Evolutionary conservation across 92 coral and sea anemone species (phyloP).

Genomic region (Blastomussa wellsi): DNA sequence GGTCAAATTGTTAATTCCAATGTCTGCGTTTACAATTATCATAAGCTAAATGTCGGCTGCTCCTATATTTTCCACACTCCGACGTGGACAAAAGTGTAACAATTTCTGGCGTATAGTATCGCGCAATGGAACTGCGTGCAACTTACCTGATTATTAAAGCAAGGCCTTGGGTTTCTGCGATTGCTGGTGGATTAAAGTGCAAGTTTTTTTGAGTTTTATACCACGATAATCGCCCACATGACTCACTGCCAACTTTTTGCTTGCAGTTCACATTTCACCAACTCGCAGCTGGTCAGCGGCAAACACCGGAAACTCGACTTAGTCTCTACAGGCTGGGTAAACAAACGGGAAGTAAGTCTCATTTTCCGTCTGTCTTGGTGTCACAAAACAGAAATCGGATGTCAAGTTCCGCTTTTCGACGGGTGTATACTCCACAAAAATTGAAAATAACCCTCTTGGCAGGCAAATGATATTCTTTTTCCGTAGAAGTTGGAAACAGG

Average conservation of each 20-base stretch:
- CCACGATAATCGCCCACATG: constrained; percentile 31
- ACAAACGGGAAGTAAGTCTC: background rate
- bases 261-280: constrained; percentile 43
- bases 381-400: background rate
- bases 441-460: background rate
- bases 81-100: background rate
- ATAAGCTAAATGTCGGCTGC: constrained; percentile 15
- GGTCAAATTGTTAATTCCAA: constrained; percentile 36
- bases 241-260: constrained; percentile 9
- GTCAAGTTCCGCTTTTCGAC: background rate
- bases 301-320: constrained; percentile 39
- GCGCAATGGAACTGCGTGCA: background rate
- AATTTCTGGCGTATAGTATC: background rate
- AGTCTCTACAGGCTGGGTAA: background rate
- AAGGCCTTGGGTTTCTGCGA: constrained; percentile 15
- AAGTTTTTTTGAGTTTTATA: background rate
- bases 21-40: constrained; percentile 6
- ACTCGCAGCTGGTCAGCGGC: constrained; percentile 47
- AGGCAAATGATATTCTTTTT: background rate
- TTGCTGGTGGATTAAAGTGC: background rate
- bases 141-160: constrained; percentile 10
- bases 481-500: background rate
- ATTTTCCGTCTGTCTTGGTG: background rate
- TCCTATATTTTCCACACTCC: constrained; percentile 1
- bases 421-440: background rate